Base-by-base conservation (phyloP, 2,888 invertebrate genomes). In the Yponomeuta sedellus region DNA sequence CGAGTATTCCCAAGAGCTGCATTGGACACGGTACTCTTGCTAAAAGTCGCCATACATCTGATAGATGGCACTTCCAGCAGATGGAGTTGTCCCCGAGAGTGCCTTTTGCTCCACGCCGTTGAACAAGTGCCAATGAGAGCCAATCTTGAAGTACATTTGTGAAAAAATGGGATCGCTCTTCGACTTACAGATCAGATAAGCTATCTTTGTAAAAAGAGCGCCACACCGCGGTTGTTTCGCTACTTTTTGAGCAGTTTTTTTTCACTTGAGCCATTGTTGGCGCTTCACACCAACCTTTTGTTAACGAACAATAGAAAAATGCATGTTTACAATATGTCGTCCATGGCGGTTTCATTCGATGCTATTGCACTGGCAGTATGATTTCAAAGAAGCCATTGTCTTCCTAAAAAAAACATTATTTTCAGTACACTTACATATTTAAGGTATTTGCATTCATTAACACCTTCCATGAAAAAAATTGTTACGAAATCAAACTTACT, bases 1-100 rank as follows among this genome's bases (percentile, higher is more conserved):
- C 28, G n/a, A 71, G 75, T 69, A 75, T 73, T 82, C 84, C 82
- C 83, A 67, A 56, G 82, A 79, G 85, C 70, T 78, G 76, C 79
- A 81, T 83, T 81, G 74, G 80, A 82, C 80, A 77, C 79, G 79
- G 75, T 77, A 70, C 76, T 74, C 77, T 77, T 75, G 75, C 79
- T 80, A 80, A 84, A 84, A 83, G 81, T 81, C 79, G 78, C 79
- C 77, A 79, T 79, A 76, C 72, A 72, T 28, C 79, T 84, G 88
- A 88, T 86, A 85, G 85, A 88, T 87, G 83, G 79, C 81, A 82
- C 84, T 88, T 83, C 83, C 82, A 79, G 81, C 81, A 85, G 83
- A 86, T 83, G 79, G 78, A 88, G 87, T 86, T 77, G 86, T 78
- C 78, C 89, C 88, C 89, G 70, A 68, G 88, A 86, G 89, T 80